These are phyloP conservation scores for Patella pellucida DNA, from an alignment of 2,888 invertebrate genomes.

Conservation along the genomic window DNA sequence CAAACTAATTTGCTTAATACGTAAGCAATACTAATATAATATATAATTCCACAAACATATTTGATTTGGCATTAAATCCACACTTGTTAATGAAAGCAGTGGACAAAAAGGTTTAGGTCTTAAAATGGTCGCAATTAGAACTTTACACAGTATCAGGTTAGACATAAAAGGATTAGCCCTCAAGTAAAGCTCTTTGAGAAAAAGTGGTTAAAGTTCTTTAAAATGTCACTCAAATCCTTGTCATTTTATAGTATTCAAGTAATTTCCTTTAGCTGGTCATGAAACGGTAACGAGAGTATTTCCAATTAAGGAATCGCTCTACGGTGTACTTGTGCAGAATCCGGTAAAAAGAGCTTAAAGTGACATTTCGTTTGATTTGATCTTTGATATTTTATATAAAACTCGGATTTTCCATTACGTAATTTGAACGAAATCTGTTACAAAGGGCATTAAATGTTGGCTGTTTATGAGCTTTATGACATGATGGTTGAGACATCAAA, in stretches of 20 bases:
- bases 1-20: no score
- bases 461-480: background rate
- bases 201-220: background rate
- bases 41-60: background rate
- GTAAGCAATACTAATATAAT: no score
- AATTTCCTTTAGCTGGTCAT: background rate
- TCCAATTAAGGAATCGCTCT: background rate
- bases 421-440: background rate
- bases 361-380: constrained; percentile 6
- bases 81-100: no score
- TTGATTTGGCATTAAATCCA: background rate
- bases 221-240: background rate
- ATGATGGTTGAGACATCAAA: background rate
- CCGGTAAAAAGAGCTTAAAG: background rate
- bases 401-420: constrained; percentile 6
- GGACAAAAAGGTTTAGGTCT: no score
- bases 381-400: constrained; percentile 6
- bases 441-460: background rate
- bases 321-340: background rate
- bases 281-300: background rate
- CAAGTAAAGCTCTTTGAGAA: background rate
- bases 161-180: background rate
- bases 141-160: no score
- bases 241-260: constrained; percentile 6
- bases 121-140: no score